Percentiles rank a stretch among this genome's conserved stretches.
These are phyloP conservation scores for Montipora foliosa DNA, from an alignment of 64 coral and sea anemone genomes.

Conservation along the genomic window DNA sequence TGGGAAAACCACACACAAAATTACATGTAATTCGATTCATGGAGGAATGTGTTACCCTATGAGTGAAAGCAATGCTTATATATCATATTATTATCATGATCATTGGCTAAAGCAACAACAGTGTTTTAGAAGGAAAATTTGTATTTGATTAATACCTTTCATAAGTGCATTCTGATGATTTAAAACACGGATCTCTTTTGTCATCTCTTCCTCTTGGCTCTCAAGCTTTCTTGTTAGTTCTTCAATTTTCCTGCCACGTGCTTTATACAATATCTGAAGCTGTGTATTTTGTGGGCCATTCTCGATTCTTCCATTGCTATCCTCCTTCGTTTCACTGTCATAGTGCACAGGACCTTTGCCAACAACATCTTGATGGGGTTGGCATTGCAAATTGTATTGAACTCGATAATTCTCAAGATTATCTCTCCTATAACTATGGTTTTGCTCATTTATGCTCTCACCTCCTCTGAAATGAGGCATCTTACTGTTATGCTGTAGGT, in stretches of 20 bases:
- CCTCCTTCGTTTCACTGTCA: neutral
- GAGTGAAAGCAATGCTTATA: no score
- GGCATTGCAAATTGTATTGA: conserved; percentile 7
- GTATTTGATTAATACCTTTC: conserved; percentile 62
- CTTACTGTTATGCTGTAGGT: neutral
- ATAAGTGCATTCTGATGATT: conserved; percentile 87
- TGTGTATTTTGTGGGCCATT: conserved; percentile 41
- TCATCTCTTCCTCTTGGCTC: conserved; percentile 86
- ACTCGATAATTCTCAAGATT: conserved; percentile 63
- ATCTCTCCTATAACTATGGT: neutral
- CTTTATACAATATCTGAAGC: conserved; percentile 87
- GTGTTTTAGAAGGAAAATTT: neutral
- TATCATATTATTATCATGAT: no score
- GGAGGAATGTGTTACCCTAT: no score
- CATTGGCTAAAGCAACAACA: neutral
- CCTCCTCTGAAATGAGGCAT: neutral
- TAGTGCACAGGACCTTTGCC: neutral
- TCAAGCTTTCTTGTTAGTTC: conserved; percentile 80
- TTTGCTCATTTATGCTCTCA: neutral
- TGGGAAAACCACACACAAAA: no score
- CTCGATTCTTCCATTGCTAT: neutral
- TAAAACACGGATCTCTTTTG: conserved; percentile 86
- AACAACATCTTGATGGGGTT: neutral
- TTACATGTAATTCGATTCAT: no score
- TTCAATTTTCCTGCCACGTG: conserved; percentile 90